phyloP scores from a whole-genome alignment of 2,888 invertebrate genomes.

The Sisyra nigra region DNA sequence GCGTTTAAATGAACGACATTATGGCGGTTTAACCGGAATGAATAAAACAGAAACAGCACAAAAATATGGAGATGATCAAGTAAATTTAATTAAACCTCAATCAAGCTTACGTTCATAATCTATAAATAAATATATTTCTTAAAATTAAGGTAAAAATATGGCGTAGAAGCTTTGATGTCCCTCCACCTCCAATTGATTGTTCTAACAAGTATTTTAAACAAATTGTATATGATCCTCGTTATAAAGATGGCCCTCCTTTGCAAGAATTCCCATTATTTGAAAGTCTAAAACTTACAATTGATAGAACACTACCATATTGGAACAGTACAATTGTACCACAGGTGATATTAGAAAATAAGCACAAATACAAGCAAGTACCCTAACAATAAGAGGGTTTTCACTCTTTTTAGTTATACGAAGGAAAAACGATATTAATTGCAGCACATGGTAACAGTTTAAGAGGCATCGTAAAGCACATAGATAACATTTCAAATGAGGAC shows the following conservation, averaged over 20 bases:
- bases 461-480: slow-evolving; percentile 74
- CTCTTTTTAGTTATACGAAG: slow-evolving; percentile 19
- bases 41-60: slow-evolving; percentile 75
- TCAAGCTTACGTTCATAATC: no score
- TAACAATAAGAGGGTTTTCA: neutral
- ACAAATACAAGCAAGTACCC: no score
- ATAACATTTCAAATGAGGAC: slow-evolving; percentile 39
- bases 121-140: no score
- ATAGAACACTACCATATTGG: slow-evolving; percentile 74
- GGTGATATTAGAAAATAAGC: no score
- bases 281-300: slow-evolving; percentile 67
- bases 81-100: slow-evolving; percentile 17
- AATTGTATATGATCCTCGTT: slow-evolving; percentile 61
- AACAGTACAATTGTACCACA: slow-evolving; percentile 64
- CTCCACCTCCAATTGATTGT: slow-evolving; percentile 66
- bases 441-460: slow-evolving; percentile 78
- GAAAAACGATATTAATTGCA: slow-evolving; percentile 56
- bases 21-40: slow-evolving; percentile 71
- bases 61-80: slow-evolving; percentile 72
- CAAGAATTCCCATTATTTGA: slow-evolving; percentile 70
- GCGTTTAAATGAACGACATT: slow-evolving; percentile 78
- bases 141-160: slow-evolving; percentile 74
- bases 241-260: slow-evolving; percentile 47
- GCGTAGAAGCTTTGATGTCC: slow-evolving; percentile 68
- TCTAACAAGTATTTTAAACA: slow-evolving; percentile 57